Conservation (phyloP, 1,140 invertebrate species). For the Nymphalis io region DNA sequence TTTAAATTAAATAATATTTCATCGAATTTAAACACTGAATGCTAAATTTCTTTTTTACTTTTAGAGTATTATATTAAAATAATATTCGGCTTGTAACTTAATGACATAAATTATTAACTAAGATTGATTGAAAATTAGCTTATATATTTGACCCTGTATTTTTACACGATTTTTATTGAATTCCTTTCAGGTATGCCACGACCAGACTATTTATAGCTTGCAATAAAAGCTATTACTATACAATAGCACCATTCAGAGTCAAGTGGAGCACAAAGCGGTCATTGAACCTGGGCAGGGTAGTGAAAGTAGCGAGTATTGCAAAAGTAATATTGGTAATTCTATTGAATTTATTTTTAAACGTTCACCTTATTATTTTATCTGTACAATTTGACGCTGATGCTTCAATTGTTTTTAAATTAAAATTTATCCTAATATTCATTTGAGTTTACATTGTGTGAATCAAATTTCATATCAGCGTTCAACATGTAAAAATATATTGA, state of each 20-base stretch:
- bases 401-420: not conserved
- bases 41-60: no score
- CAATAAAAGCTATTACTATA: slow-evolving; percentile 34
- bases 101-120: no score
- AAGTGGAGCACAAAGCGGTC: slow-evolving; percentile 28
- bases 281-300: slow-evolving; percentile 16
- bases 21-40: no score
- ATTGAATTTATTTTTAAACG: not conserved
- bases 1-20: no score
- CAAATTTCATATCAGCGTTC: no score
- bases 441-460: no score
- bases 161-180: not conserved
- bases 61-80: no score
- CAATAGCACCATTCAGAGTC: slow-evolving; percentile 28
- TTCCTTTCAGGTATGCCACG: slow-evolving; percentile 17
- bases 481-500: no score
- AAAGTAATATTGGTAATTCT: slow-evolving; percentile 3
- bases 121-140: not conserved
- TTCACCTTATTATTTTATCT: not conserved
- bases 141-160: not conserved
- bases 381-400: not conserved
- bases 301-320: slow-evolving; percentile 23
- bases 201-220: slow-evolving; percentile 22
- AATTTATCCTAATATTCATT: no score
- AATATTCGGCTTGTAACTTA: no score